These are phyloP conservation scores for Atta cephalotes DNA, from an alignment of 1,140 invertebrate genomes.

Conservation along the genomic window DNA sequence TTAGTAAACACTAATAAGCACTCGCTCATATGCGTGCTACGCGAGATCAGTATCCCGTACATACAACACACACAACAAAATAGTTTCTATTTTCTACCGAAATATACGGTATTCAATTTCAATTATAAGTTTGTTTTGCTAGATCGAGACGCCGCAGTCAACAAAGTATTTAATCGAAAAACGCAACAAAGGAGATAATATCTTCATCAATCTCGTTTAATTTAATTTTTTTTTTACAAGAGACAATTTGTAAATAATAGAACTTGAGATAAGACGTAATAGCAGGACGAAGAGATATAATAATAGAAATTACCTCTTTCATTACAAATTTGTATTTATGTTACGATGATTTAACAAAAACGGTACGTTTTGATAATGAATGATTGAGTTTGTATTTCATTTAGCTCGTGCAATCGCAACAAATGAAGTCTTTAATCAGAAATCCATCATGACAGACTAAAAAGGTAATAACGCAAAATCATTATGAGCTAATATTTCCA, in stretches of 20 bases:
- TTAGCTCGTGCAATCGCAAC: neutral
- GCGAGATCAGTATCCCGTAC: neutral
- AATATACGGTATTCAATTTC: slow-evolving; percentile 48
- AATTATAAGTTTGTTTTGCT: slow-evolving; percentile 23
- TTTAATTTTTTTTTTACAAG: no score
- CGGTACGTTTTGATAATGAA: slow-evolving; percentile 11
- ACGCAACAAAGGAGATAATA: neutral
- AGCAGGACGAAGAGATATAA: neutral
- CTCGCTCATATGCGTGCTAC: slow-evolving; percentile 13
- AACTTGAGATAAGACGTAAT: neutral
- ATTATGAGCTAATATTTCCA: slow-evolving; percentile 25
- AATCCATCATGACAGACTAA: slow-evolving; percentile 2
- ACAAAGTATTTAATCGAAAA: slow-evolving; percentile 39
- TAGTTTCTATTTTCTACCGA: slow-evolving; percentile 43
- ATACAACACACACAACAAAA: slow-evolving; percentile 24
- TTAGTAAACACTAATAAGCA: slow-evolving; percentile 73
- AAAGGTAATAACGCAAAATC: slow-evolving; percentile 23
- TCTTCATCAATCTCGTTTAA: neutral
- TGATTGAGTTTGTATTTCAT: neutral
- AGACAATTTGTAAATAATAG: slow-evolving; percentile 1
- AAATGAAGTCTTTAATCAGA: slow-evolving; percentile 37
- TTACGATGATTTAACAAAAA: neutral
- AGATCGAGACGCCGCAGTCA: neutral
- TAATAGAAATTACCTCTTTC: neutral
- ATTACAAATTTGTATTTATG: slow-evolving; percentile 22